Percentiles rank a stretch among this genome's conserved stretches.
These are phyloP conservation scores for Corythornis cristatus DNA, from an alignment of 2,113 vertebrate species.

Conservation along the genomic window DNA sequence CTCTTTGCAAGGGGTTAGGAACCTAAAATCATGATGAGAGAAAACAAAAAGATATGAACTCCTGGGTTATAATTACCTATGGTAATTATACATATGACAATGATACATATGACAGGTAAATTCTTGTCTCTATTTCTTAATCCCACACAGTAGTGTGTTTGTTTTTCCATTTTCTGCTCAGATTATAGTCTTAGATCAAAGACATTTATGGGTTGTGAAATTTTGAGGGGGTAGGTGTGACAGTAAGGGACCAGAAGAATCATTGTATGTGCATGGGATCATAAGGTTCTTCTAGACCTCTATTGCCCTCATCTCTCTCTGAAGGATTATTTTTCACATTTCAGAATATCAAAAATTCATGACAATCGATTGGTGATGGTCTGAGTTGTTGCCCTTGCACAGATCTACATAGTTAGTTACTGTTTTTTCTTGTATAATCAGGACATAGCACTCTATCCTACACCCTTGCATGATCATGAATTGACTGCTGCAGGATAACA, in stretches of 20 bases:
- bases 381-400: not conserved
- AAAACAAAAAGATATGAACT: not conserved
- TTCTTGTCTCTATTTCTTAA: constrained; percentile 26
- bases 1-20: not conserved
- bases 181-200: not conserved
- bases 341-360: not conserved
- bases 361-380: not conserved
- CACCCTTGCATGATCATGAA: not conserved
- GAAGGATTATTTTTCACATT: not conserved
- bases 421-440: not conserved
- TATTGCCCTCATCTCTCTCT: not conserved
- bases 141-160: not conserved
- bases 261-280: not conserved
- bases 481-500: not conserved
- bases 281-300: not conserved
- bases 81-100: not conserved
- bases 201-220: not conserved
- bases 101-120: not conserved
- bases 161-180: not conserved
- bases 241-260: not conserved
- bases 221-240: not conserved
- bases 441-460: not conserved
- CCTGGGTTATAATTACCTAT: not conserved
- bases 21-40: not conserved
- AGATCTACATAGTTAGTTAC: not conserved